Percentiles rank a stretch among this genome's conserved stretches.
phyloP scores from a whole-genome alignment of 2,888 invertebrate species.

The Ochlodes sylvanus region DNA sequence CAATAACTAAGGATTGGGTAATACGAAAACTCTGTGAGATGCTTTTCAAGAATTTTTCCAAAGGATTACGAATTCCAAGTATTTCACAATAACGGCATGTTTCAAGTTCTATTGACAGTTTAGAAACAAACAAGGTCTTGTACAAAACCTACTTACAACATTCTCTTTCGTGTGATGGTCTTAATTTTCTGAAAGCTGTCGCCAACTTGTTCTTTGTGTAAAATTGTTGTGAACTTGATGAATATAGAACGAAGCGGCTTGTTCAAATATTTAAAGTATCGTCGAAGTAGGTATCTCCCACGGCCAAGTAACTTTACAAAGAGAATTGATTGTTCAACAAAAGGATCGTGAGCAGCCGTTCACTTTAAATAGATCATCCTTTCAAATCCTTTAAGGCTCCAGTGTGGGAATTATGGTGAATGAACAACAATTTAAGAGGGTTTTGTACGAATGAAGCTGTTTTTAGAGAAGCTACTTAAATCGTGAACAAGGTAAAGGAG shows the following conservation, averaged over 20 bases:
- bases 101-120: not conserved
- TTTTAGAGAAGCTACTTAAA: not conserved
- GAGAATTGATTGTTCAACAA: conserved; percentile 33
- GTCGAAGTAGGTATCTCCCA: conserved; percentile 26
- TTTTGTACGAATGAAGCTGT: conserved; percentile 12
- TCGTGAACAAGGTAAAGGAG: not conserved
- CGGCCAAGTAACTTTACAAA: conserved; percentile 21
- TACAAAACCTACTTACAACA: not conserved
- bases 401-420: conserved; percentile 36
- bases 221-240: conserved; percentile 16
- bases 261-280: conserved; percentile 15
- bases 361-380: conserved; percentile 39
- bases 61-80: too few relatives aligned
- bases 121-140: not conserved
- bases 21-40: too few relatives aligned
- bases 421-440: conserved; percentile 16
- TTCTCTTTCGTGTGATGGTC: conserved; percentile 1
- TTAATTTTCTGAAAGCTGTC: conserved; percentile 18
- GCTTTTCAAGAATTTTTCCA: too few relatives aligned
- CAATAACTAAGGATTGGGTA: not conserved
- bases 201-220: conserved; percentile 8
- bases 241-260: conserved; percentile 11
- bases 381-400: conserved; percentile 37
- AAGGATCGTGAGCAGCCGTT: conserved; percentile 32
- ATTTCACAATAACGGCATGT: not conserved